Evolutionary conservation across 1,140 invertebrate genomes (phyloP).

Genomic region (Paraescarpia echinospica): DNA sequence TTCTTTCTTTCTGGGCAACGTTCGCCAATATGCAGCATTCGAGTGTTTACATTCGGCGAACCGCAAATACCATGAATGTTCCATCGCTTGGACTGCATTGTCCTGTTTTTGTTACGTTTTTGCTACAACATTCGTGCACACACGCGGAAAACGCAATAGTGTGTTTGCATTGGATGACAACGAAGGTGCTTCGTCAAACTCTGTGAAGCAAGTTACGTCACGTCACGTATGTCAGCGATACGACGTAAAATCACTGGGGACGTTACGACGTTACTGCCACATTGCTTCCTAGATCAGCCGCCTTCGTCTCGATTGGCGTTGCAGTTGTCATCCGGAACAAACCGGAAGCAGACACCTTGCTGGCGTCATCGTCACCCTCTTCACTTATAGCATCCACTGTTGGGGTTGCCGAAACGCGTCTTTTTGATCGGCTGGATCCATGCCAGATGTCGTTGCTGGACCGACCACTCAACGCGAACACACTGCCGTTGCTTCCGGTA

Average conservation of each 20-base stretch:
- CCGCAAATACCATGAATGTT: not conserved
- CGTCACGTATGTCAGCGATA: not conserved
- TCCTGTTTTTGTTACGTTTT: not conserved
- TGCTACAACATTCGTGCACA: not conserved
- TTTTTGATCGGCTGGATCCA: not conserved
- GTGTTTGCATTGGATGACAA: too few species aligned
- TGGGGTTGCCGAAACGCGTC: not conserved
- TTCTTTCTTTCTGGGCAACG: not conserved
- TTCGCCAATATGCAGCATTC: not conserved
- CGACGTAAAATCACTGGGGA: not conserved
- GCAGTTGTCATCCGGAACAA: not conserved
- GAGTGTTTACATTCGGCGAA: not conserved
- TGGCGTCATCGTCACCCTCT: not conserved
- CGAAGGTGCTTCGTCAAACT: not conserved
- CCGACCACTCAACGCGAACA: not conserved
- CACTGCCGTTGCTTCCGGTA: not conserved
- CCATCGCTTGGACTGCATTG: not conserved
- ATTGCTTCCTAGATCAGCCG: not conserved
- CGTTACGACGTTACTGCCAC: not conserved
- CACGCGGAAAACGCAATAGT: too few species aligned
- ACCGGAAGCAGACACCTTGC: not conserved
- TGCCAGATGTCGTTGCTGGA: not conserved
- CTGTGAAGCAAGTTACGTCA: not conserved
- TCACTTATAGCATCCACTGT: not conserved
- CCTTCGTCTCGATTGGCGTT: not conserved